Percentiles rank a stretch among this genome's conserved stretches.
Conservation (phyloP, 2,888 invertebrate genomes). For the Atrina japonica region DNA sequence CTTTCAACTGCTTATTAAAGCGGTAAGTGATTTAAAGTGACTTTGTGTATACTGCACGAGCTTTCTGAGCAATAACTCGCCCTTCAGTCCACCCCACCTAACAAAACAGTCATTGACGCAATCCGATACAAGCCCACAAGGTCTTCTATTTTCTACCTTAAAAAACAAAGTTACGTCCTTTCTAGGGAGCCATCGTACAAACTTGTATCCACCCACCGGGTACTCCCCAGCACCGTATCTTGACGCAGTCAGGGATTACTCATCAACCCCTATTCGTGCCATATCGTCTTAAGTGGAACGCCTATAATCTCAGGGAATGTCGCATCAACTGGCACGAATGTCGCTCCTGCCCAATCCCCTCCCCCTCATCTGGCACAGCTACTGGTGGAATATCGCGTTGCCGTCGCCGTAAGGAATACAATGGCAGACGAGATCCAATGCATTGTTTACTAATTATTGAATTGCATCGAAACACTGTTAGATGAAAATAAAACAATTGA, state of each 20-base stretch:
- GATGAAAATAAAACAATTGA: slow-evolving; percentile 16
- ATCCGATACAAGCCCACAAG: background rate
- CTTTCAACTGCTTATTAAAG: background rate
- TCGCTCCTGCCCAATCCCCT: background rate
- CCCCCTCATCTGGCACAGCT: too few relatives aligned
- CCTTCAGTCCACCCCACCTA: too few relatives aligned
- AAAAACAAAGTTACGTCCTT: background rate
- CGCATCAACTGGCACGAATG: background rate
- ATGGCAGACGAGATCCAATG: slow-evolving; percentile 9
- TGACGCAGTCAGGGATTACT: too few relatives aligned
- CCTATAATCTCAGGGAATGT: background rate
- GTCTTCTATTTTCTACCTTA: background rate
- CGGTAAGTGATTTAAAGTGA: slow-evolving; percentile 1
- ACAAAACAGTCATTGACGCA: too few relatives aligned
- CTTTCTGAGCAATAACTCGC: too few relatives aligned
- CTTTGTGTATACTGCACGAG: too few relatives aligned
- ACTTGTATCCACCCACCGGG: background rate
- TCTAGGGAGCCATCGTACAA: background rate
- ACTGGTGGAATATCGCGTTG: too few relatives aligned
- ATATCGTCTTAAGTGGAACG: background rate
- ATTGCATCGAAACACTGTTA: slow-evolving; percentile 7
- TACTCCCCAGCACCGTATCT: background rate
- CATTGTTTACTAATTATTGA: slow-evolving; percentile 3
- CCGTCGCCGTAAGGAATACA: background rate
- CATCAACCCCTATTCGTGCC: slow-evolving; percentile 2